A percentile compares a stretch with the other conserved stretches of the same genome.
These are phyloP conservation scores for Hymenopus coronatus DNA, from an alignment of 2,888 invertebrate species.

Conservation along the genomic window DNA sequence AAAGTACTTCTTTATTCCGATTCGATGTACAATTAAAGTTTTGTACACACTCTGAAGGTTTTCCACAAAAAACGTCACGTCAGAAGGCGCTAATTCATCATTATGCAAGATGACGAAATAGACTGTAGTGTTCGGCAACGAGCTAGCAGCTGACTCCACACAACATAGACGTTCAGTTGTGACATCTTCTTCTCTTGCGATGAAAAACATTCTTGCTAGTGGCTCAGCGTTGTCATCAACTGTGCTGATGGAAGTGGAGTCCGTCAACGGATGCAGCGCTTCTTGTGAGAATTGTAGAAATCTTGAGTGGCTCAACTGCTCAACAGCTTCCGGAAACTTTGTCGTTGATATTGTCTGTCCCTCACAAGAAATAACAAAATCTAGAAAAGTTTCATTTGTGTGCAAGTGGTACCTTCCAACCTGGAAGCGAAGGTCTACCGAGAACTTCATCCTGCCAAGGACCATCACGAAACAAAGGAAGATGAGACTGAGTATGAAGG, in stretches of 20 bases:
- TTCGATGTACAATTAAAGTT: background rate
- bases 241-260: background rate
- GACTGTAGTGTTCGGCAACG: background rate
- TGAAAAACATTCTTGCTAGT: background rate
- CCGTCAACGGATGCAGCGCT: background rate
- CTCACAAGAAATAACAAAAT: background rate
- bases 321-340: background rate
- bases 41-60: background rate
- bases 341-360: background rate
- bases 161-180: background rate
- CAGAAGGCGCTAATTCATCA: background rate
- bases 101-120: background rate
- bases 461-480: background rate
- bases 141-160: background rate
- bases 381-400: background rate
- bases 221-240: background rate
- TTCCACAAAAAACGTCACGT: background rate
- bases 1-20: background rate
- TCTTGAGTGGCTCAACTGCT: background rate
- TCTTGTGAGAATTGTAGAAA: background rate
- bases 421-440: background rate
- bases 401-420: background rate
- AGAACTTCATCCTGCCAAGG: background rate
- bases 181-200: background rate
- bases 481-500: background rate